Evolutionary conservation across 2,888 invertebrate species (phyloP).

Genomic region (Holacanthella duospinosa): DNA sequence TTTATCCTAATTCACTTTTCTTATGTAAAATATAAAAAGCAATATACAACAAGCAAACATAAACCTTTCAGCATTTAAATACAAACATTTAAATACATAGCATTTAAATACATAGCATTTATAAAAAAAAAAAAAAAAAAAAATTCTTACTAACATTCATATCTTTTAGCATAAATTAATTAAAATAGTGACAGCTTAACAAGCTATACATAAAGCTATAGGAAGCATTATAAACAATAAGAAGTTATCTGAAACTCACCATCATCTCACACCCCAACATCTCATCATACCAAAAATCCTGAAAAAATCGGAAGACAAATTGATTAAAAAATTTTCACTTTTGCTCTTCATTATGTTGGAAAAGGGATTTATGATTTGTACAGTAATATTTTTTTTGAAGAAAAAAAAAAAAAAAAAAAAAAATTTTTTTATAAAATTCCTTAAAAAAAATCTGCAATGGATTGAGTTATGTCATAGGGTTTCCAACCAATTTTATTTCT

Average conservation of each 20-base stretch:
- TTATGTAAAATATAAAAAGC: background rate
- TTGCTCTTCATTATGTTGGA: background rate
- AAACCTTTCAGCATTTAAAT: no score
- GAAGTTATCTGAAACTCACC: background rate
- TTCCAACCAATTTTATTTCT: background rate
- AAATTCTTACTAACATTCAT: background rate
- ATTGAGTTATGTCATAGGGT: no score
- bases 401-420: background rate
- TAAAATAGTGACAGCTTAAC: no score
- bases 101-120: no score
- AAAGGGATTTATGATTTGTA: no score
- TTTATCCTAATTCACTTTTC: no score
- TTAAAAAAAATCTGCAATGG: no score
- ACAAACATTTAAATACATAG: no score
- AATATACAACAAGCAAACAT: background rate
- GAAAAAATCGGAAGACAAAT: constrained; percentile 38
- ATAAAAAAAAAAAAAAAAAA: no score
- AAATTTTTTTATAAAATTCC: background rate
- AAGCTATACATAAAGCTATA: background rate
- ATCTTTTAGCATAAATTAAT: no score
- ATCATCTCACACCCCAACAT: background rate
- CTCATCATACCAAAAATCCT: constrained; percentile 18
- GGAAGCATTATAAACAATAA: background rate
- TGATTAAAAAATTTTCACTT: constrained; percentile 19
- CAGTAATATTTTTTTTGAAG: background rate